phyloP scores from a whole-genome alignment of 2,797 vertebrate species.

The Galago senegalensis region DNA sequence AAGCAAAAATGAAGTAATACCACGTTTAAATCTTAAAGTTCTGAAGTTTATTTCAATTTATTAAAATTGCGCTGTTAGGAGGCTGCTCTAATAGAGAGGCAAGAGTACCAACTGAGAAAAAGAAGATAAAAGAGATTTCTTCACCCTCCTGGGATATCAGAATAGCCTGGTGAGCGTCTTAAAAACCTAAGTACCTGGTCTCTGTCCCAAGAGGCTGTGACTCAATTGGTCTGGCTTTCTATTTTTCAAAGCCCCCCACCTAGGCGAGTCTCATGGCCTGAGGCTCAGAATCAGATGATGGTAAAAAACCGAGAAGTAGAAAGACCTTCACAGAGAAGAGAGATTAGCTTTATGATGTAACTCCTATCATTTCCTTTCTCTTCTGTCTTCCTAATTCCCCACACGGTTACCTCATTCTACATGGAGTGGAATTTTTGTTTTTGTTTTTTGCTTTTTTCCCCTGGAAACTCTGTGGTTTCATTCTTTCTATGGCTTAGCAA shows the following conservation, averaged over 20 bases:
- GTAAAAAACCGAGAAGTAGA: neutral
- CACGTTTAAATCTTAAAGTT: conserved; percentile 6
- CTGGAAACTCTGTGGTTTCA: neutral
- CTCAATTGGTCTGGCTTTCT: neutral
- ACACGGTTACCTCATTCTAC: neutral
- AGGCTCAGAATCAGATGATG: neutral
- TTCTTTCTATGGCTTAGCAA: neutral
- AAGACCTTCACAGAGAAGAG: neutral
- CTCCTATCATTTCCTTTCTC: neutral
- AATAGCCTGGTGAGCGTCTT: neutral
- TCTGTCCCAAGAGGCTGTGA: neutral
- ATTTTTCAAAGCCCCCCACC: neutral
- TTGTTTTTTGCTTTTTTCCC: neutral
- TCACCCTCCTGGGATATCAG: neutral
- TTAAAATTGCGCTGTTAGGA: neutral
- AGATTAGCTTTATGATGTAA: neutral
- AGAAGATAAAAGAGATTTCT: neutral
- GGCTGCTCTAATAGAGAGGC: neutral
- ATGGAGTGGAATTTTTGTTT: neutral
- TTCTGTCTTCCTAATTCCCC: conserved; percentile 7
- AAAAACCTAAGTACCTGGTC: neutral
- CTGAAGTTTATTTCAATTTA: neutral
- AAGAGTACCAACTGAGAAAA: neutral
- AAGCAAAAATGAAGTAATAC: neutral
- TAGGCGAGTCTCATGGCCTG: neutral